Evolutionary conservation across 2,113 vertebrate genomes (phyloP).

Genomic region (Pandion haliaetus): DNA sequence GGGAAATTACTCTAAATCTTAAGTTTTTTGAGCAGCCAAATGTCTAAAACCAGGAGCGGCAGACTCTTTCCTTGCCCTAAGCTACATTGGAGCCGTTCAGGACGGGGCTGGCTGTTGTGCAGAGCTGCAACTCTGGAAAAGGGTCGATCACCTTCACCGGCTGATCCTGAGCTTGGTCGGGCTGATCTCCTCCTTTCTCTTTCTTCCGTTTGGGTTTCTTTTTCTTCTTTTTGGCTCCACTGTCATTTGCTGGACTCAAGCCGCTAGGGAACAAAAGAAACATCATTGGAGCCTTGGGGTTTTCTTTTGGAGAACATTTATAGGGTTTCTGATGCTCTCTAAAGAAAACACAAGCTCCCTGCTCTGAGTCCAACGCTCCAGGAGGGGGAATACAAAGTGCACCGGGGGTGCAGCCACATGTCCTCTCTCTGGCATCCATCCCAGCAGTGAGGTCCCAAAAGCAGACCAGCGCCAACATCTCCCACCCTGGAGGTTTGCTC

Average conservation of each 20-base stretch:
- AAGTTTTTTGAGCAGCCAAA: neutral
- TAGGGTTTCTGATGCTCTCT: neutral
- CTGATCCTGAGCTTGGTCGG: constrained; percentile 83
- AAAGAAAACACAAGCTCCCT: neutral
- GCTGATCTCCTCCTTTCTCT: constrained; percentile 85
- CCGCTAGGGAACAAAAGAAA: constrained; percentile 77
- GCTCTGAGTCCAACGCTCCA: neutral
- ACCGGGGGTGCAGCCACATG: accelerated
- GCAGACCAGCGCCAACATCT: neutral
- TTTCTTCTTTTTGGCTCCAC: constrained; percentile 97
- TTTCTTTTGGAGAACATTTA: neutral
- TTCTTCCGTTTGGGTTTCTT: constrained; percentile 96
- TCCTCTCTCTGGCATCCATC: neutral
- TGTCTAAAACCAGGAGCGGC: neutral
- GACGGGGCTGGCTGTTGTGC: neutral
- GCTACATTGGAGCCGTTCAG: neutral
- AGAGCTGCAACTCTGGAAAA: neutral
- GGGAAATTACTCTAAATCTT: neutral
- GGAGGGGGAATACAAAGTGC: neutral
- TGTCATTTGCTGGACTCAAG: constrained; percentile 85
- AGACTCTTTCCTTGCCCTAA: neutral
- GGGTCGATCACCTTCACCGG: constrained; percentile 79
- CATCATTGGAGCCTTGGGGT: neutral
- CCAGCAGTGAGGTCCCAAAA: neutral
- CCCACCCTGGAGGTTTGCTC: neutral